These are phyloP conservation scores for Tryphoninae sp. DNA, from an alignment of 2,888 invertebrate species.

Conservation along the genomic window DNA sequence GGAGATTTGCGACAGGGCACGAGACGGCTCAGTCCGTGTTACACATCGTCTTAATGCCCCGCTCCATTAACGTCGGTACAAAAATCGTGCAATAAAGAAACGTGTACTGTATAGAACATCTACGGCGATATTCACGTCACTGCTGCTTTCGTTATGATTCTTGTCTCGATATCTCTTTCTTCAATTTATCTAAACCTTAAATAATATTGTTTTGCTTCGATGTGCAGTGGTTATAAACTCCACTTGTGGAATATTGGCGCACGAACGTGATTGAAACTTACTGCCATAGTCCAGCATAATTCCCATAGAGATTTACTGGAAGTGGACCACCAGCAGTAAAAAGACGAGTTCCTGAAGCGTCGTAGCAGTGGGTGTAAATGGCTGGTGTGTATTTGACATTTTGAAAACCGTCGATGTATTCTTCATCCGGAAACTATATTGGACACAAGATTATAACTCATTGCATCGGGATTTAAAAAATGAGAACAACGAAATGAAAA, in stretches of 20 bases:
- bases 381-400: slow-evolving; percentile 95
- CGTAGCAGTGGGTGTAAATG: slow-evolving; percentile 98
- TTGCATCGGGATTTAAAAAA: neutral
- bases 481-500: slow-evolving; percentile 3
- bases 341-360: slow-evolving; percentile 93
- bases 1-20: too few species aligned
- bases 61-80: too few species aligned
- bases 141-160: slow-evolving; percentile 9
- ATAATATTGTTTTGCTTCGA: slow-evolving; percentile 49
- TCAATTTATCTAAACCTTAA: slow-evolving; percentile 50
- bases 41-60: too few species aligned
- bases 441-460: neutral
- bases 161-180: slow-evolving; percentile 8
- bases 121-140: slow-evolving; percentile 36
- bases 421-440: slow-evolving; percentile 90
- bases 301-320: slow-evolving; percentile 94
- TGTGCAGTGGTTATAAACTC: slow-evolving; percentile 38
- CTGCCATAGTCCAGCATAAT: slow-evolving; percentile 97
- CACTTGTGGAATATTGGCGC: slow-evolving; percentile 24
- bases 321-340: slow-evolving; percentile 98
- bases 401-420: slow-evolving; percentile 91
- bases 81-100: neutral
- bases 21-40: too few species aligned
- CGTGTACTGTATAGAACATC: neutral
- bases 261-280: slow-evolving; percentile 79